Conservation (phyloP, 2,113 vertebrate genomes). For the Rhinopomastus cyanomelas region DNA sequence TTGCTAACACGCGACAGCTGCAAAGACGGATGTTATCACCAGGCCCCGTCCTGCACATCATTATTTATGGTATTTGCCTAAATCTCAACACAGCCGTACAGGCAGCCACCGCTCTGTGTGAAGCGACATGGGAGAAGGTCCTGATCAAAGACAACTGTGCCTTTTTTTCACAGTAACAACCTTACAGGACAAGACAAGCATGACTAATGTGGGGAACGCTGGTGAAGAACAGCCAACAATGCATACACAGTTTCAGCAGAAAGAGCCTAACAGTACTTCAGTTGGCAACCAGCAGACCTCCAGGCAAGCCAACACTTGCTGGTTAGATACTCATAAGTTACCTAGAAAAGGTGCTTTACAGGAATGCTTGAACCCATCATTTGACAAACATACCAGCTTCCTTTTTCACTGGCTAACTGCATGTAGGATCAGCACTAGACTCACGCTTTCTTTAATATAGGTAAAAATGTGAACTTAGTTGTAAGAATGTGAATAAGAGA, state of each 20-base stretch:
- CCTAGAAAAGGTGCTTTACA: background rate
- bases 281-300: background rate
- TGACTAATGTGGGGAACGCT: background rate
- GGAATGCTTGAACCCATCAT: background rate
- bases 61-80: background rate
- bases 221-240: background rate
- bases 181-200: slow-evolving; percentile 12
- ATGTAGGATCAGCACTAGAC: background rate
- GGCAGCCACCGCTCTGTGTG: background rate
- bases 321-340: background rate
- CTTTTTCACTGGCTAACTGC: background rate
- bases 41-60: background rate
- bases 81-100: background rate
- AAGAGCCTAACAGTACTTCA: background rate
- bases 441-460: background rate
- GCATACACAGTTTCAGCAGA: background rate
- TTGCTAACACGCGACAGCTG: background rate
- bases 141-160: background rate
- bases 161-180: background rate
- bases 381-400: background rate
- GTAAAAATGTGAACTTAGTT: background rate
- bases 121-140: background rate
- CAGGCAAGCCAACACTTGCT: background rate
- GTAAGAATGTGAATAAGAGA: background rate
- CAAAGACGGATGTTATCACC: background rate